Evolutionary conservation across 2,113 vertebrate genomes (phyloP).

Genomic region (Coptodon rendalli): DNA sequence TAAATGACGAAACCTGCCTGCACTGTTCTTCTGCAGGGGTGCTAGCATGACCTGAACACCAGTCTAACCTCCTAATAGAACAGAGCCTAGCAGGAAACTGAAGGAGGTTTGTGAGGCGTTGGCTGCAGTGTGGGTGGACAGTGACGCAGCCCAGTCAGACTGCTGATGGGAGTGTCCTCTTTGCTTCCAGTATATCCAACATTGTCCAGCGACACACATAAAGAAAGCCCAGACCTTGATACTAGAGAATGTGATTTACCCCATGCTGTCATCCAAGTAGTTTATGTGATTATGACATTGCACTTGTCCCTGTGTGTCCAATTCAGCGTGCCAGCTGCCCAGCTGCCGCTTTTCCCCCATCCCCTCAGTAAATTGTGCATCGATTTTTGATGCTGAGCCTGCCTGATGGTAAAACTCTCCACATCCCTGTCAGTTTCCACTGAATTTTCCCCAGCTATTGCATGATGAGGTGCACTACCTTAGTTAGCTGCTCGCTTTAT

Average conservation of each 20-base stretch:
- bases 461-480: not conserved
- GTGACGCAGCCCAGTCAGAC: slow-evolving; percentile 51
- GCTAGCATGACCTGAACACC: not conserved
- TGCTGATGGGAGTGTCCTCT: slow-evolving; percentile 46
- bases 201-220: not conserved
- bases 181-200: slow-evolving; percentile 5
- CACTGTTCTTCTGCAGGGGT: not conserved
- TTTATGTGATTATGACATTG: not conserved
- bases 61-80: not conserved
- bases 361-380: slow-evolving; percentile 3
- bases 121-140: slow-evolving; percentile 29
- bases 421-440: not conserved
- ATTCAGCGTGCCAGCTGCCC: slow-evolving; percentile 1
- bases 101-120: slow-evolving; percentile 21
- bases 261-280: slow-evolving; percentile 5
- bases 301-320: not conserved
- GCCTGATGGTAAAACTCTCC: not conserved
- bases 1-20: not conserved
- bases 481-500: not conserved
- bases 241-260: not conserved
- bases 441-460: slow-evolving; percentile 28
- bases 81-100: not conserved
- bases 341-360: slow-evolving; percentile 38
- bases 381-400: slow-evolving; percentile 7
- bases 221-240: not conserved